Conservation (phyloP, 92 coral and sea anemone species). For the Pocillopora meandrina region DNA sequence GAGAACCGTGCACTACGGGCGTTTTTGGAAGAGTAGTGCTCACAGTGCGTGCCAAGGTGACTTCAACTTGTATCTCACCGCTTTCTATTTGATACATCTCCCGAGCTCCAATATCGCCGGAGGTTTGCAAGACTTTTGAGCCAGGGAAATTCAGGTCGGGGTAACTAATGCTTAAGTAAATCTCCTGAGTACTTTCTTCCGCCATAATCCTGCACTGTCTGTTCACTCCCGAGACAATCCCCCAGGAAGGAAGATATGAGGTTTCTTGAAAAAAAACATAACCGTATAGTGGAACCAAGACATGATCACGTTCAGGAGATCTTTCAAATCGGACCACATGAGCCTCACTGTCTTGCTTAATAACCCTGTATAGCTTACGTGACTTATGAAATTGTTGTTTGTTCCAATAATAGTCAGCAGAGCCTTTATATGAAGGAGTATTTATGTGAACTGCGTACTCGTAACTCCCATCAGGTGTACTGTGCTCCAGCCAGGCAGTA, state of each 20-base stretch:
- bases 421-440: conserved; percentile 1
- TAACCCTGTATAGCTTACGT: conserved; percentile 16
- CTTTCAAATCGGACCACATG: too few relatives aligned
- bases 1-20: not conserved
- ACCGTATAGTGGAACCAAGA: not conserved
- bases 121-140: conserved; percentile 1
- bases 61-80: not conserved
- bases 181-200: not conserved
- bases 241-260: not conserved
- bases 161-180: conserved; percentile 42
- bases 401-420: conserved; percentile 14
- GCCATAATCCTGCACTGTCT: conserved; percentile 28
- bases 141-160: conserved; percentile 47
- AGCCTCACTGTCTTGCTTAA: conserved; percentile 25
- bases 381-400: not conserved
- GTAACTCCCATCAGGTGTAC: conserved; percentile 2
- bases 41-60: not conserved
- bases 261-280: conserved; percentile 15
- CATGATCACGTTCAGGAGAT: too few relatives aligned
- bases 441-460: conserved; percentile 48
- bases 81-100: conserved; percentile 36
- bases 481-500: conserved; percentile 64
- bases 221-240: conserved; percentile 22
- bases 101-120: conserved; percentile 10
- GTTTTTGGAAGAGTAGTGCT: not conserved